These are phyloP conservation scores for Torymus aiolomorphi DNA, from an alignment of 2,888 invertebrate species.

Conservation along the genomic window DNA sequence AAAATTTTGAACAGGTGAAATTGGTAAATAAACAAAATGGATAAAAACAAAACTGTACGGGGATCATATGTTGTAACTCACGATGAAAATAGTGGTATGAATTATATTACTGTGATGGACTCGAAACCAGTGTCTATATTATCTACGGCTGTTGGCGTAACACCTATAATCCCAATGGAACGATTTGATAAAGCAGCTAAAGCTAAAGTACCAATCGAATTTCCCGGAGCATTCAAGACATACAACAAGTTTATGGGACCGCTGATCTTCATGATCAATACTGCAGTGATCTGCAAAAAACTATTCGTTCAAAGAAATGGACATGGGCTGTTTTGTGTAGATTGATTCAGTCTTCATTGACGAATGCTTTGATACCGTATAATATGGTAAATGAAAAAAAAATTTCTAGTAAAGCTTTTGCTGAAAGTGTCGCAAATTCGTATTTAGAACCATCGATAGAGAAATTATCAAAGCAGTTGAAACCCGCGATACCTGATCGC, in stretches of 20 bases:
- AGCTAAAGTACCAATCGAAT: neutral
- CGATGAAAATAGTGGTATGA: too few relatives aligned
- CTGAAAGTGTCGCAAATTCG: neutral
- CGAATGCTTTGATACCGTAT: slow-evolving; percentile 1
- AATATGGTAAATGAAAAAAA: slow-evolving; percentile 16
- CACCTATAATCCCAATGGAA: slow-evolving; percentile 10
- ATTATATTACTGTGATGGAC: too few relatives aligned
- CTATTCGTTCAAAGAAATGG: slow-evolving; percentile 15
- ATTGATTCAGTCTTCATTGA: slow-evolving; percentile 19
- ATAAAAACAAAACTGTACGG: too few relatives aligned
- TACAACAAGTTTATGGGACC: neutral
- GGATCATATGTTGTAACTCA: too few relatives aligned
- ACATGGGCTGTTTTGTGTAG: too few relatives aligned
- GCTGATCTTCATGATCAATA: slow-evolving; percentile 19
- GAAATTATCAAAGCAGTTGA: slow-evolving; percentile 9
- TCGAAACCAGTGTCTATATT: too few relatives aligned
- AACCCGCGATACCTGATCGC: slow-evolving; percentile 1
- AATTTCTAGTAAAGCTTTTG: neutral
- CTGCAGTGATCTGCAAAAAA: slow-evolving; percentile 6
- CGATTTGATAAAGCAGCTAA: slow-evolving; percentile 7
- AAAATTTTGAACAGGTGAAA: too few relatives aligned
- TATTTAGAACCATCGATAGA: neutral
- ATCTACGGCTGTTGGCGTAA: neutral
- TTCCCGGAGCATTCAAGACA: neutral
- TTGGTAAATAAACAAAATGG: too few relatives aligned